These are phyloP conservation scores for Ptilorrhoa leucosticta DNA, from an alignment of 2,113 vertebrate species.

Conservation along the genomic window DNA sequence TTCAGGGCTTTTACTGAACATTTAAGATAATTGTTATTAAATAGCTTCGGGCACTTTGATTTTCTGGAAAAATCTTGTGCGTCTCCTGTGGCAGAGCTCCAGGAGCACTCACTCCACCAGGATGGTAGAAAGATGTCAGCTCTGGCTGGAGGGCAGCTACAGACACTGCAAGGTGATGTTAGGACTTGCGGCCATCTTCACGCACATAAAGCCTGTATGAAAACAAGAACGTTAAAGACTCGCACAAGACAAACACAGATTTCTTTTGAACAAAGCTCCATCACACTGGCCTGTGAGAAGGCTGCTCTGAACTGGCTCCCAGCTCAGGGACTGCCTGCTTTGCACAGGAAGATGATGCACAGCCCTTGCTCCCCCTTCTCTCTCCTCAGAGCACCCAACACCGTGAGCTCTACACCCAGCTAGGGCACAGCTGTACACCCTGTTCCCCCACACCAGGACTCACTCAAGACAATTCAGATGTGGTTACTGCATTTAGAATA, in stretches of 20 bases:
- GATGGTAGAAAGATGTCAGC: background rate
- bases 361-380: background rate
- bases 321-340: background rate
- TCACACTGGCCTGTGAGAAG: background rate
- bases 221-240: background rate
- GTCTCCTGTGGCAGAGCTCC: background rate
- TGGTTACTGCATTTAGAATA: background rate
- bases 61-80: background rate
- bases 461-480: background rate
- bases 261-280: background rate
- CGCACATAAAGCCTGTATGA: background rate
- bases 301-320: background rate
- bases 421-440: background rate
- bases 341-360: accelerated
- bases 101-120: background rate
- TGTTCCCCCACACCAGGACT: accelerated
- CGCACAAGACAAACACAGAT: background rate
- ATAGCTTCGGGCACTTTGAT: background rate
- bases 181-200: background rate
- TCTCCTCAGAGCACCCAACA: accelerated
- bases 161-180: background rate
- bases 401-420: accelerated
- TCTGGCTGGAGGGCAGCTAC: background rate
- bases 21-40: background rate
- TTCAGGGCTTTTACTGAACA: background rate